Base-by-base conservation (phyloP, 2,888 invertebrate genomes). In the Vanessa cardui region DNA sequence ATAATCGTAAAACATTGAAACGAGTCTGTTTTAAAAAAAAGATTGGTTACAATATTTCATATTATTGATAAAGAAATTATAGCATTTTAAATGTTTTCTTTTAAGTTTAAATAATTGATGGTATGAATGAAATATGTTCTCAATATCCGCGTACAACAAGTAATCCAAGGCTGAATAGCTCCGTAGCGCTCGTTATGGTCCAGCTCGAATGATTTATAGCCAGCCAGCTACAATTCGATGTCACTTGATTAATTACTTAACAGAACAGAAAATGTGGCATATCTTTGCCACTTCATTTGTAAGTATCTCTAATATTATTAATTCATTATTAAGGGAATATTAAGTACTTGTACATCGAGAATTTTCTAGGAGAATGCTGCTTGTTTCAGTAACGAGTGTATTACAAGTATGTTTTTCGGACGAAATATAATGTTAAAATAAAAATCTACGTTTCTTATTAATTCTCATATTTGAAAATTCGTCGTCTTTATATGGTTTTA, bases 251-350 rank as follows among this genome's bases (percentile, higher is more conserved):
- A 88, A 90, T 90, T 85, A 83, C 85, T 61, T 52, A 64, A 68
- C 71, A 79, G 79, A 82, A 83, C 85, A 87, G 87, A 88, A 89
- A 88, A 88, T 86, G 88, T 83, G 80, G 78, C 76, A 78, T 80
- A 81, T 81, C 80, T 77, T 82, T 78, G 79, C 82, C 81, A 79
- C 78, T 84, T 82, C 83, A 81, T 83, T 86, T 84, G 81, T 83
- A 78, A 76, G 65, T 70, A 39, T 39, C 49, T 64, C 16, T 64
- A 58, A 64, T 56, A 47, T 54, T 65, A 65, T 60, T 52, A 59
- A 65, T 59, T 39, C 26, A 31, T 59, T 52, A 65, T 8, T 2
- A 15, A 5, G 5, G 6, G 21, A 58, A 49, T 62, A 52, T 31
- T 62, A 6, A 12, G 26, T 15, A 12, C 12, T 15, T 21, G 26